These are phyloP conservation scores for Cryptocephalus moraei DNA, from an alignment of 2,888 invertebrate species.

Conservation along the genomic window DNA sequence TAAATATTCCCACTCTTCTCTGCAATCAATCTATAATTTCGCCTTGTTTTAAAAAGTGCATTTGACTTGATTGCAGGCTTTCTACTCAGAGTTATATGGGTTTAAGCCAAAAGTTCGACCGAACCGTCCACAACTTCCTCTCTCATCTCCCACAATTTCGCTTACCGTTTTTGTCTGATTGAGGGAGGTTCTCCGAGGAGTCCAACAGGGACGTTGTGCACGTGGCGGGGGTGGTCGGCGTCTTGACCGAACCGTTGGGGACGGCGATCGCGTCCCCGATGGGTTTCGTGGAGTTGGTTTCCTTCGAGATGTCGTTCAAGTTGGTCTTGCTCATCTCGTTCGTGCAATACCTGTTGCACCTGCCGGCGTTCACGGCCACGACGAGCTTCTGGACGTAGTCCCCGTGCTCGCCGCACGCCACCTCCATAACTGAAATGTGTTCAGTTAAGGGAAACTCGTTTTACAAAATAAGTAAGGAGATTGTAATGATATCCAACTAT, in stretches of 20 bases:
- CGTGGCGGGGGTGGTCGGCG: constrained; percentile 38
- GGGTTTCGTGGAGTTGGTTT: constrained; percentile 33
- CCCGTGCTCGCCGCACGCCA: constrained; percentile 91
- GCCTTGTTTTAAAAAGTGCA: no score
- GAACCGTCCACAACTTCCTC: no score
- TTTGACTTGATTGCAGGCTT: no score
- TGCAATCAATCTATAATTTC: no score
- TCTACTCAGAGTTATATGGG: no score
- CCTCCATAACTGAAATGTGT: constrained; percentile 72
- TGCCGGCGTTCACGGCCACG: constrained; percentile 71
- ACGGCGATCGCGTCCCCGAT: constrained; percentile 21
- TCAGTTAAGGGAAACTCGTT: neutral
- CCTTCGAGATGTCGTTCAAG: constrained; percentile 48
- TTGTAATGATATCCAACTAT: no score
- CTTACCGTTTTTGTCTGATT: constrained; percentile 44
- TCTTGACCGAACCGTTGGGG: constrained; percentile 30
- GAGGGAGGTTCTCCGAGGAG: constrained; percentile 33
- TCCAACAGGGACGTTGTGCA: constrained; percentile 43
- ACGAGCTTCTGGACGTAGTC: constrained; percentile 79
- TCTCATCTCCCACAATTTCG: no score
- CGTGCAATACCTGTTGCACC: constrained; percentile 49
- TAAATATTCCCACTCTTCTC: no score
- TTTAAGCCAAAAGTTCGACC: no score
- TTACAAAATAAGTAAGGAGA: no score
- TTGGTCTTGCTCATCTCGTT: constrained; percentile 27